These are phyloP conservation scores for Thalpophila matura DNA, from an alignment of 2,888 invertebrate species.

Conservation along the genomic window DNA sequence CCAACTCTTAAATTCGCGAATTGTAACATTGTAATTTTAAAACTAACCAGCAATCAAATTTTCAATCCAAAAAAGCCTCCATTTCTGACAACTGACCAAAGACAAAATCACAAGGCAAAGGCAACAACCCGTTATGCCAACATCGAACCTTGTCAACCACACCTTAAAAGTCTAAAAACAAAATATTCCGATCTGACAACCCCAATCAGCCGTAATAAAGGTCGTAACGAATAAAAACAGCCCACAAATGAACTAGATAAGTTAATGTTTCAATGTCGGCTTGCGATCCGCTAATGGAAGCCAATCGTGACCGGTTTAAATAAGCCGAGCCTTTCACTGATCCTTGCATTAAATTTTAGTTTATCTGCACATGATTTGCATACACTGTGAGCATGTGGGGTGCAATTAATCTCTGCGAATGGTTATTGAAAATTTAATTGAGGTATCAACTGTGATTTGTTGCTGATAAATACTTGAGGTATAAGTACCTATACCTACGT, in stretches of 20 bases:
- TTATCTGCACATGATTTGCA: conserved; percentile 67
- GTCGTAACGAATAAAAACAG: conserved; percentile 53
- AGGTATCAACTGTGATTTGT: conserved; percentile 19
- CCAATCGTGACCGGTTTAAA: conserved; percentile 70
- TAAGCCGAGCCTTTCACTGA: conserved; percentile 71
- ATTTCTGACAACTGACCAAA: conserved; percentile 27
- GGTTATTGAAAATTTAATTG: conserved; percentile 42
- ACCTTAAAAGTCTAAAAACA: conserved; percentile 28
- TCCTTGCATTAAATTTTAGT: conserved; percentile 68
- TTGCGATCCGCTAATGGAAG: conserved; percentile 62
- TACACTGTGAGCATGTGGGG: conserved; percentile 57
- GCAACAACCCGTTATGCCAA: conserved; percentile 21
- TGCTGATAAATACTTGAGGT: not conserved
- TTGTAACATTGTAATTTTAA: too few relatives aligned
- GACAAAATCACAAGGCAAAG: conserved; percentile 18
- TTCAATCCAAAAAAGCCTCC: not conserved
- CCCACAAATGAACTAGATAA: conserved; percentile 63
- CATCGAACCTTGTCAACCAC: conserved; percentile 18
- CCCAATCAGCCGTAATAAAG: conserved; percentile 42
- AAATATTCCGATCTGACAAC: conserved; percentile 39
- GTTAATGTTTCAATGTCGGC: conserved; percentile 67
- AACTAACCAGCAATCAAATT: conserved; percentile 1
- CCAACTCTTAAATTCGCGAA: too few relatives aligned
- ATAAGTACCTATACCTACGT: not conserved
- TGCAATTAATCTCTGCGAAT: conserved; percentile 50